phyloP scores from a whole-genome alignment of 1,140 invertebrate genomes.

The Dryas iulia region DNA sequence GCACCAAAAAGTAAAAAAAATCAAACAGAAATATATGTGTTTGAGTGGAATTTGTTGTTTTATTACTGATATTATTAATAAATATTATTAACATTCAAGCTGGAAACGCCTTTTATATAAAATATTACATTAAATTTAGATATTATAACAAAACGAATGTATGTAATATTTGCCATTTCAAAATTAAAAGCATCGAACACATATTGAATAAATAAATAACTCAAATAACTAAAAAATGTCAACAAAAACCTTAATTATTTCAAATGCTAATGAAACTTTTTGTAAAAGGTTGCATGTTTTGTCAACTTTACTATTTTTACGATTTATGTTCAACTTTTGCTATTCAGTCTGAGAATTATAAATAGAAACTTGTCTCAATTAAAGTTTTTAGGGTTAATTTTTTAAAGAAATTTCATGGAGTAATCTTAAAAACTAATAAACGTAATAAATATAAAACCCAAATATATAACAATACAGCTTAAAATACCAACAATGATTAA shows the following conservation, averaged over 20 bases:
- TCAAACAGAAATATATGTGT: constrained; percentile 74
- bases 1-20: constrained; percentile 73
- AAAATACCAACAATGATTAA: background rate
- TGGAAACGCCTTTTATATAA: background rate
- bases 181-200: background rate
- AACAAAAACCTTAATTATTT: background rate
- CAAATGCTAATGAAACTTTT: background rate
- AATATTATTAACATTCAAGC: background rate
- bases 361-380: too few relatives aligned
- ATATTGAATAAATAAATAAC: background rate
- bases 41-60: constrained; percentile 65
- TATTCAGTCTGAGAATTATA: too few relatives aligned
- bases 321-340: too few relatives aligned
- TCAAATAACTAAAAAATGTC: background rate
- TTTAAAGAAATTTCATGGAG: too few relatives aligned
- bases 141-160: background rate
- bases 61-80: constrained; percentile 34
- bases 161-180: background rate
- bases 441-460: too few relatives aligned
- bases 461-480: too few relatives aligned
- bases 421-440: too few relatives aligned
- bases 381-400: too few relatives aligned
- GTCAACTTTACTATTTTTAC: too few relatives aligned
- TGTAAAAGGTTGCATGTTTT: too few relatives aligned
- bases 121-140: background rate